These are phyloP conservation scores for Erebia aethiops DNA, from an alignment of 2,888 invertebrate genomes.

Conservation along the genomic window DNA sequence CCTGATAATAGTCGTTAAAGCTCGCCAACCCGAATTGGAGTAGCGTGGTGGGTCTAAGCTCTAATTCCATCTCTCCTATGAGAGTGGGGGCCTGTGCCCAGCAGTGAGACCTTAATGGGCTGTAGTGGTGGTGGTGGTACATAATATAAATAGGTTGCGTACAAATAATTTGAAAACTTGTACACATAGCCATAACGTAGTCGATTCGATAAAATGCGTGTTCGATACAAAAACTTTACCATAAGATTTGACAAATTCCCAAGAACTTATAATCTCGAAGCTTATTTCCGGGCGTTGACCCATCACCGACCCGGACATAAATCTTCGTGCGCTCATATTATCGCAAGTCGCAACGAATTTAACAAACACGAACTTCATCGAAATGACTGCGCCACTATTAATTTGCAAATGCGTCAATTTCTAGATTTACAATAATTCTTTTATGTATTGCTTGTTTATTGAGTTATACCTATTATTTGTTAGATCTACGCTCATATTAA, in stretches of 20 bases:
- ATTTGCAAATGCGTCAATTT: neutral
- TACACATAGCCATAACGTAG: neutral
- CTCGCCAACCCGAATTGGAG: too few relatives aligned
- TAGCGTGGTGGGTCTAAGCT: too few relatives aligned
- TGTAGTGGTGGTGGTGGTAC: too few relatives aligned
- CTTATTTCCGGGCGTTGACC: conserved; percentile 43
- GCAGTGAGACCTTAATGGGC: too few relatives aligned
- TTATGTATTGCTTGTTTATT: neutral
- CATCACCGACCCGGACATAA: conserved; percentile 39
- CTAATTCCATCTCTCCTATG: too few relatives aligned
- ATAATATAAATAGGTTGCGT: neutral
- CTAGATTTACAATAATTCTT: neutral
- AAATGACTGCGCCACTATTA: conserved; percentile 18
- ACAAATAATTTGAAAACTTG: neutral
- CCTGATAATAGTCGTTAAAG: too few relatives aligned
- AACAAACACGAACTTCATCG: conserved; percentile 25
- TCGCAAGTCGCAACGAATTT: conserved; percentile 24
- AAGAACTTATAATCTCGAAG: conserved; percentile 38
- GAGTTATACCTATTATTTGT: too few relatives aligned
- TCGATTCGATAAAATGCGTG: neutral
- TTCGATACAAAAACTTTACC: conserved; percentile 9
- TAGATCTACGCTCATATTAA: too few relatives aligned
- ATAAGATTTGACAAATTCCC: conserved; percentile 34
- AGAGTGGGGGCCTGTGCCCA: too few relatives aligned
- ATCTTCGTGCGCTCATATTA: conserved; percentile 35